Percentiles rank a stretch among this genome's conserved stretches.
Conservation (phyloP, 2,888 invertebrate species). For the Bombyx huttoni region DNA sequence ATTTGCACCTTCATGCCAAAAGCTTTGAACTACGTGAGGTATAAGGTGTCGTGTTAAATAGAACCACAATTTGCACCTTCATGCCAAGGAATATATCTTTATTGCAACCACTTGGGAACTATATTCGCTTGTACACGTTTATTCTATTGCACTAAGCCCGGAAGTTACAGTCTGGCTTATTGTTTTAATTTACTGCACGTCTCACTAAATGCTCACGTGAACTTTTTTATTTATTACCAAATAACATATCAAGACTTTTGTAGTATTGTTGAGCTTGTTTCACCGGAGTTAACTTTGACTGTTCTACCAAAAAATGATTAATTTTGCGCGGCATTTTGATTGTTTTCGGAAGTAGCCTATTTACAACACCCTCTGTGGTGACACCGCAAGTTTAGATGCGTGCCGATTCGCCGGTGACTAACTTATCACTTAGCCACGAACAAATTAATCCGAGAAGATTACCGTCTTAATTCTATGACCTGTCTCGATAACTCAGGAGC, state of each 20-base stretch:
- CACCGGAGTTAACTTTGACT: conserved; percentile 15
- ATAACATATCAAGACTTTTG: conserved; percentile 26
- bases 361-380: conserved; percentile 24
- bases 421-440: conserved; percentile 62
- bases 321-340: conserved; percentile 19
- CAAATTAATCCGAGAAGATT: conserved; percentile 62
- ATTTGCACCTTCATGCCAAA: conserved; percentile 13
- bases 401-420: conserved; percentile 25
- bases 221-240: conserved; percentile 37
- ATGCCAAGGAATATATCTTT: conserved; percentile 25
- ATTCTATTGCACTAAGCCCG: conserved; percentile 15
- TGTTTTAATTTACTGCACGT: conserved; percentile 46
- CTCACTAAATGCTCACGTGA: conserved; percentile 29
- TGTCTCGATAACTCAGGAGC: conserved; percentile 55
- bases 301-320: conserved; percentile 20
- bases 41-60: conserved; percentile 41
- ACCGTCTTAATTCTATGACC: conserved; percentile 51
- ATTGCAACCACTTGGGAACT: conserved; percentile 22
- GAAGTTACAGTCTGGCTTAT: conserved; percentile 30
- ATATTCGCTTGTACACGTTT: conserved; percentile 20
- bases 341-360: conserved; percentile 21
- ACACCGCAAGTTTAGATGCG: conserved; percentile 39
- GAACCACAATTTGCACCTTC: conserved; percentile 19
- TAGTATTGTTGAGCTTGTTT: conserved; percentile 17
- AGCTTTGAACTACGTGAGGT: conserved; percentile 40